phyloP scores from a whole-genome alignment of 2,888 invertebrate genomes.

The Tenthredo notha region DNA sequence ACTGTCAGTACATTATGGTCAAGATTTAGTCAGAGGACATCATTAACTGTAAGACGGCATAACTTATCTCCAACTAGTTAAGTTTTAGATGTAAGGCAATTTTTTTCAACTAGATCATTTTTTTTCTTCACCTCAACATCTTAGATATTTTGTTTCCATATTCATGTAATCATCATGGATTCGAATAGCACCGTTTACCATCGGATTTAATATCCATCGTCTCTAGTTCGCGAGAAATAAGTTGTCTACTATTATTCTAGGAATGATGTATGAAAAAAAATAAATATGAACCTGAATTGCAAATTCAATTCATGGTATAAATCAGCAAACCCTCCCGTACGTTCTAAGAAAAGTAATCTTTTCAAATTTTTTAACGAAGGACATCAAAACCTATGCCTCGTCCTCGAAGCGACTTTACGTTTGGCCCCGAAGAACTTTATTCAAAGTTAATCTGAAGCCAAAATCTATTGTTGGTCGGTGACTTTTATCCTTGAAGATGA shows the following conservation, averaged over 20 bases:
- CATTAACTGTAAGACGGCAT: neutral
- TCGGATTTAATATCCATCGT: too few relatives aligned
- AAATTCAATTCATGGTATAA: neutral
- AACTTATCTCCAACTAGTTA: neutral
- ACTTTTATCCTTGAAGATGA: constrained; percentile 15
- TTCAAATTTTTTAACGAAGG: neutral
- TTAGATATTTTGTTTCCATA: neutral
- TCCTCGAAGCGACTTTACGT: neutral
- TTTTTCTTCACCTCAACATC: neutral
- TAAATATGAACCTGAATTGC: neutral
- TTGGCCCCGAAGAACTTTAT: neutral
- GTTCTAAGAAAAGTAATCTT: neutral
- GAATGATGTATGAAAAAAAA: too few relatives aligned
- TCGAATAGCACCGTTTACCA: too few relatives aligned
- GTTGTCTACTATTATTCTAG: too few relatives aligned
- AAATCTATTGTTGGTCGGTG: constrained; percentile 35
- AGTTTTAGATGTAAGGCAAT: neutral
- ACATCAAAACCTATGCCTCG: neutral
- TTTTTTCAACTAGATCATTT: neutral
- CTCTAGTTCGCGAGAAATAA: too few relatives aligned
- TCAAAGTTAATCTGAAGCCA: constrained; percentile 8
- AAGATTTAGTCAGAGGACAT: neutral
- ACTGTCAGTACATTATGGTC: constrained; percentile 13
- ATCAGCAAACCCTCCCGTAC: neutral
- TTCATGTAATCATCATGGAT: too few relatives aligned